Conservation (phyloP, 2,113 vertebrate species). For the Bettongia penicillata region DNA sequence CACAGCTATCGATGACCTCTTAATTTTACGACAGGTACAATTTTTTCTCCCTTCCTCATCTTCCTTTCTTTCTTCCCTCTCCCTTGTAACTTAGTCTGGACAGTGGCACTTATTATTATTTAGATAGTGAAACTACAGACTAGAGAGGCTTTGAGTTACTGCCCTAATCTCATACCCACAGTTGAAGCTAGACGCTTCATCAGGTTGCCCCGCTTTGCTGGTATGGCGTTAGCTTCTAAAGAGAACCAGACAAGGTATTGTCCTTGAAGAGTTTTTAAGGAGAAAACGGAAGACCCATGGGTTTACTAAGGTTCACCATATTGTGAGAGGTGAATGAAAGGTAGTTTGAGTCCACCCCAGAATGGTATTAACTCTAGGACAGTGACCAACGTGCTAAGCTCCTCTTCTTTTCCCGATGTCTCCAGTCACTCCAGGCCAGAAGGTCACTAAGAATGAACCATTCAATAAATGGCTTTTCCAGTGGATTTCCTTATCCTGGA, state of each 20-base stretch:
- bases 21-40: not conserved
- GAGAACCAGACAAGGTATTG: not conserved
- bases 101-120: not conserved
- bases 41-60: not conserved
- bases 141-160: not conserved
- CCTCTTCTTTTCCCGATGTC: not conserved
- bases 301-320: not conserved
- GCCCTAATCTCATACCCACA: not conserved
- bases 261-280: not conserved
- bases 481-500: not conserved
- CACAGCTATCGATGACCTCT: not conserved
- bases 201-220: not conserved
- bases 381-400: not conserved
- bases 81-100: not conserved
- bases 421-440: not conserved
- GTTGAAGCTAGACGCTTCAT: not conserved
- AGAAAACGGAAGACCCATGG: not conserved
- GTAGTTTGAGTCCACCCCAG: not conserved
- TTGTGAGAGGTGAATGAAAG: not conserved
- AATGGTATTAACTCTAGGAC: not conserved
- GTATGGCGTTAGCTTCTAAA: not conserved
- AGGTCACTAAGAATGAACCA: not conserved
- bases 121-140: not conserved
- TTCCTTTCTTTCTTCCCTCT: not conserved
- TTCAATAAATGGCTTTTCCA: not conserved